Base-by-base conservation (phyloP, 30 jellyfish, hydroid and myxozoan genomes). In the Turritopsis rubra region DNA sequence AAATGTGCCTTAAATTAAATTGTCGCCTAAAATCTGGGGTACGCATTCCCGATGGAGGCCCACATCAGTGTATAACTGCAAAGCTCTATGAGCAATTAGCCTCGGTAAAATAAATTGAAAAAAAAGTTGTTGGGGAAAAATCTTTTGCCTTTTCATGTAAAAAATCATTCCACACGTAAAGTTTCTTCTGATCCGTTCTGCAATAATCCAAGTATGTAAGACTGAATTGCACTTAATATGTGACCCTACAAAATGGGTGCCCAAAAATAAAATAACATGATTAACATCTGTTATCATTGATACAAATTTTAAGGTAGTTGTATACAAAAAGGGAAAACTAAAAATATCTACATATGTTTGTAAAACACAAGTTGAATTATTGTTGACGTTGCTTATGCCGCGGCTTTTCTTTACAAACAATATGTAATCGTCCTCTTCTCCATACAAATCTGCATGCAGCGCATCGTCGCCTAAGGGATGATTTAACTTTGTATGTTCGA, bases 331-430 rank as follows among this genome's bases (percentile, higher is more conserved):
- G 60, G 60, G 13, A 41, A 41, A 41, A 41, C 60, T 41, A 41
- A 41, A 41, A 13, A 41, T 41, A 41, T 41, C 13, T 3, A 3
- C 5, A 41, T 41, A 41, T 41, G 60, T 41, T 41, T 41, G 60
- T 41, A 41, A 41, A 41, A 41, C 60, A 3, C 5, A 41, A 41
- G 60, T 1, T 68, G 28, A 27, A 8, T 68, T 68, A 85, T 54
- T 65, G 85, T 29, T 90, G 90, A 41, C 90, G 87, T 75, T 85
- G 95, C 72, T 92, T 92, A 72, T 92, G 98, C 20, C 98, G 83
- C 26, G 98, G 98, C 65, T 92, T 81, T 70, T 92, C 87, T 21
- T 92, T 92, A 75, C 98, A 92, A 16, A 92, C 87, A 28, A 92
- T 96, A 53, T 95, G 89, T 29, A 88, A 68, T n/a, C 91, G 81